These are phyloP conservation scores for Synanceia verrucosa DNA, from an alignment of 2,797 vertebrate genomes.

Conservation along the genomic window DNA sequence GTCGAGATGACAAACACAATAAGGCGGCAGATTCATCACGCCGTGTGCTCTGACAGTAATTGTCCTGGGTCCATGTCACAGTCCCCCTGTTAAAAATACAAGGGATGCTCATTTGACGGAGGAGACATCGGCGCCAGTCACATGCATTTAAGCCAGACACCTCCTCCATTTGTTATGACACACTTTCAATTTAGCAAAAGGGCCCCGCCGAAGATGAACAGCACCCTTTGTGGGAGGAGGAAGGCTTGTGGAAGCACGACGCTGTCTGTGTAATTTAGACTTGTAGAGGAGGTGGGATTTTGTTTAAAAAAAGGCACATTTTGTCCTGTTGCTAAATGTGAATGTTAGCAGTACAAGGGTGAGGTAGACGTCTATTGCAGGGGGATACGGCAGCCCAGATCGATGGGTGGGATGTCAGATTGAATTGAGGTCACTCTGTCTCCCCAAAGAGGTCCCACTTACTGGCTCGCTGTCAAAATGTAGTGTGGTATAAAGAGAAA, in stretches of 20 bases:
- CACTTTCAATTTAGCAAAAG: conserved; percentile 77
- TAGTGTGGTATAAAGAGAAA: conserved; percentile 44
- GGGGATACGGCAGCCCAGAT: conserved; percentile 65
- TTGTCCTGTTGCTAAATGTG: conserved; percentile 60
- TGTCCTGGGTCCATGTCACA: conserved; percentile 60
- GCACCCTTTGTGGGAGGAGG: conserved; percentile 41
- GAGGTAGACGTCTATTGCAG: conserved; percentile 59
- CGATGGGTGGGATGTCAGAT: conserved; percentile 81
- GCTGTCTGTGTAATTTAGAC: conserved; percentile 52
- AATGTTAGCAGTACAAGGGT: conserved; percentile 66
- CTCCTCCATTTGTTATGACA: conserved; percentile 76
- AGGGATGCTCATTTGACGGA: conserved; percentile 62
- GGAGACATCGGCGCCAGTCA: conserved; percentile 66
- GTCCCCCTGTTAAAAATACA: conserved; percentile 64
- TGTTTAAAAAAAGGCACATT: conserved; percentile 64
- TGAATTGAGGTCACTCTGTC: conserved; percentile 85
- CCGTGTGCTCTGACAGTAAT: conserved; percentile 72
- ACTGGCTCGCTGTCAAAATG: conserved; percentile 68
- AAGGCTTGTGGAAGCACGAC: conserved; percentile 16
- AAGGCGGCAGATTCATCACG: conserved; percentile 76
- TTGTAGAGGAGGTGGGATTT: conserved; percentile 15
- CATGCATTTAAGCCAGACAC: conserved; percentile 73
- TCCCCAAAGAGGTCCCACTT: conserved; percentile 75
- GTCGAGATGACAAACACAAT: conserved; percentile 76
- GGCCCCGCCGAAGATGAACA: conserved; percentile 55